Conservation (phyloP, 2,888 invertebrate genomes). For the Chymomyza procnemis region DNA sequence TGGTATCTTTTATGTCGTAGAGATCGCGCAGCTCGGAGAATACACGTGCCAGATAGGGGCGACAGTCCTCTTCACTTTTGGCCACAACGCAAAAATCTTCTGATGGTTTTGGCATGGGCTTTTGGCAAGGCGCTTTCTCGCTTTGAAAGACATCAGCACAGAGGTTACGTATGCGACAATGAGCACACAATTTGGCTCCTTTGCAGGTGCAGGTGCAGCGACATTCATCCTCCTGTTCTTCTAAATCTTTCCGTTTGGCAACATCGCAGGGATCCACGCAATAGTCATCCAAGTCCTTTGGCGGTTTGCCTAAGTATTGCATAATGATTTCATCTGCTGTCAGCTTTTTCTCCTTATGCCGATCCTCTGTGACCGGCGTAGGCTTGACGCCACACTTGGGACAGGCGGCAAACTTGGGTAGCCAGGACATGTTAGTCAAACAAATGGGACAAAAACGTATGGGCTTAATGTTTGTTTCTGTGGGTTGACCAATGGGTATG, state of each 20-base stretch:
- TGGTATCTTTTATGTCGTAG: constrained; percentile 63
- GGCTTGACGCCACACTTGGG: constrained; percentile 72
- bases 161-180: constrained; percentile 70
- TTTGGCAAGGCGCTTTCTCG: constrained; percentile 23
- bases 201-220: constrained; percentile 72
- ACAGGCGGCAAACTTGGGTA: constrained; percentile 78
- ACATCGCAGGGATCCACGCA: constrained; percentile 44
- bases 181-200: constrained; percentile 66
- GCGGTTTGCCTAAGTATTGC: constrained; percentile 57
- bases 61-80: constrained; percentile 57
- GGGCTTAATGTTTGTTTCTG: constrained; percentile 41
- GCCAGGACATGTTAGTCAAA: constrained; percentile 67
- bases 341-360: constrained; percentile 60
- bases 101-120: constrained; percentile 36
- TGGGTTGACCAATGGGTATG: constrained; percentile 28
- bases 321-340: constrained; percentile 69
- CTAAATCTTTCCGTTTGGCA: neutral
- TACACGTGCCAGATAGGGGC: constrained; percentile 71
- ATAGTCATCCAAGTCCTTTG: constrained; percentile 23
- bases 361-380: constrained; percentile 61
- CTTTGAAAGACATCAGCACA: constrained; percentile 67
- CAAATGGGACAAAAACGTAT: constrained; percentile 74
- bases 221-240: constrained; percentile 21
- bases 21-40: constrained; percentile 74
- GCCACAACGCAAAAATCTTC: constrained; percentile 54